A percentile compares a stretch with the other conserved stretches of the same genome.
phyloP scores from a whole-genome alignment of 2,113 vertebrate species.

The Sander lucioperca region DNA sequence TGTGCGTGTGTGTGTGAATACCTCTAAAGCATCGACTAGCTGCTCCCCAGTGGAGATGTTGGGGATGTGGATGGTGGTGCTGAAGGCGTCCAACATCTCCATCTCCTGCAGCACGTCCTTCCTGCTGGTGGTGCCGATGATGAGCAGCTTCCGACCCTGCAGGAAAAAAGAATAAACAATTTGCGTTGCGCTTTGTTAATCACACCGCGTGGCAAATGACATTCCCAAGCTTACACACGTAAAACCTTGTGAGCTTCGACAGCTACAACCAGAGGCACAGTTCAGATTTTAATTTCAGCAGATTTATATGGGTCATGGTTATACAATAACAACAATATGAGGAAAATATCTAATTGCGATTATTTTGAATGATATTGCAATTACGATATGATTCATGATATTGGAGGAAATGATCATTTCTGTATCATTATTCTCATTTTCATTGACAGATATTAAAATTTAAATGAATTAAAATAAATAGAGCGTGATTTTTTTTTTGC shows the following conservation, averaged over 20 bases:
- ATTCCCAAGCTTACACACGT: not conserved
- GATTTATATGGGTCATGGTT: not conserved
- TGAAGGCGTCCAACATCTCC: conserved; percentile 99
- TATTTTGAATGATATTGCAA: too few species aligned
- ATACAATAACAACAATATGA: too few species aligned
- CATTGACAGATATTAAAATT: too few species aligned
- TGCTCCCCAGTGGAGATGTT: conserved; percentile 95
- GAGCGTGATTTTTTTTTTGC: too few species aligned
- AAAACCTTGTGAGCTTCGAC: not conserved
- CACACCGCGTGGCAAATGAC: not conserved
- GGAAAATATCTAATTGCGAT: too few species aligned
- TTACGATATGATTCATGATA: too few species aligned
- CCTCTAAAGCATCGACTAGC: conserved; percentile 94
- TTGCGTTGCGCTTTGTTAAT: not conserved
- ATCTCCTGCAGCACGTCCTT: conserved; percentile 98
- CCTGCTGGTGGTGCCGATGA: conserved; percentile 97
- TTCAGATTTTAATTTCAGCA: not conserved
- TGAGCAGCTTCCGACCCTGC: conserved; percentile 95
- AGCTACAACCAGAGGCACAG: not conserved
- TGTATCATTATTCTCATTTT: too few species aligned
- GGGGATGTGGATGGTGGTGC: conserved; percentile 95
- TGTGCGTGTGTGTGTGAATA: conserved; percentile 47
- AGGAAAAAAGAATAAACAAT: not conserved
- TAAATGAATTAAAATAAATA: too few species aligned
- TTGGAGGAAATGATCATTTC: too few species aligned